A percentile compares a stretch with the other conserved stretches of the same genome.
These are phyloP conservation scores for Myiozetetes cayanensis DNA, from an alignment of 2,113 vertebrate species.

Conservation along the genomic window DNA sequence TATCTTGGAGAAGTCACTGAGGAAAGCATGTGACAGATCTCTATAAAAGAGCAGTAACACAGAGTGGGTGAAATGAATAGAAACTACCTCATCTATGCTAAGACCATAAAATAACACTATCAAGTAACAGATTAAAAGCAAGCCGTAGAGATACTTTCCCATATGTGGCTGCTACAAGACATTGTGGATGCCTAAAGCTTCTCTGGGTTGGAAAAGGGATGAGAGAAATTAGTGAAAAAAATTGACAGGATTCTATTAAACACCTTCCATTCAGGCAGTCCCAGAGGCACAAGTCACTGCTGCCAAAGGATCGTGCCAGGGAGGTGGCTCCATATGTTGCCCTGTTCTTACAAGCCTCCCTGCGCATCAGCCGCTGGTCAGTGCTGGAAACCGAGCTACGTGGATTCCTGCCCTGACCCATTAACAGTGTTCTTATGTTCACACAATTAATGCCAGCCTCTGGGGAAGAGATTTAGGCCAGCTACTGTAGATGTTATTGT, in stretches of 20 bases:
- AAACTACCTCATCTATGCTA: neutral
- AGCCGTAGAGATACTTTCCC: neutral
- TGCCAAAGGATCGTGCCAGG: neutral
- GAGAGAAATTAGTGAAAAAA: constrained; percentile 6
- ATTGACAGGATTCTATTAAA: neutral
- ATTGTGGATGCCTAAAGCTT: neutral
- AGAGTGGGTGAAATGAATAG: neutral
- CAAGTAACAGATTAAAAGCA: neutral
- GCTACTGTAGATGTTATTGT: neutral
- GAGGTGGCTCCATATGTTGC: neutral
- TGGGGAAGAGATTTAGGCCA: neutral
- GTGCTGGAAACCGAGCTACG: fast-evolving
- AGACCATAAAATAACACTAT: neutral
- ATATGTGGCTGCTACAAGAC: neutral
- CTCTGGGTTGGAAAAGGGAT: neutral
- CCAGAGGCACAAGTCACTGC: neutral
- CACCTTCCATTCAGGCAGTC: neutral
- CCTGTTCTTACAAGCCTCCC: neutral
- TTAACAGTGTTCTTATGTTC: constrained; percentile 1
- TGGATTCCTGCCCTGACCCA: constrained; percentile 13
- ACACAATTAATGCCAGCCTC: neutral
- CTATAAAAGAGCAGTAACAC: neutral
- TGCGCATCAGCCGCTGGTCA: neutral
- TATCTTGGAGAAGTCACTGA: neutral
- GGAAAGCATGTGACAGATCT: neutral